A percentile compares a stretch with the other conserved stretches of the same genome.
Evolutionary conservation across 2,113 vertebrate species (phyloP).

Genomic region (Corvus moneduloides): DNA sequence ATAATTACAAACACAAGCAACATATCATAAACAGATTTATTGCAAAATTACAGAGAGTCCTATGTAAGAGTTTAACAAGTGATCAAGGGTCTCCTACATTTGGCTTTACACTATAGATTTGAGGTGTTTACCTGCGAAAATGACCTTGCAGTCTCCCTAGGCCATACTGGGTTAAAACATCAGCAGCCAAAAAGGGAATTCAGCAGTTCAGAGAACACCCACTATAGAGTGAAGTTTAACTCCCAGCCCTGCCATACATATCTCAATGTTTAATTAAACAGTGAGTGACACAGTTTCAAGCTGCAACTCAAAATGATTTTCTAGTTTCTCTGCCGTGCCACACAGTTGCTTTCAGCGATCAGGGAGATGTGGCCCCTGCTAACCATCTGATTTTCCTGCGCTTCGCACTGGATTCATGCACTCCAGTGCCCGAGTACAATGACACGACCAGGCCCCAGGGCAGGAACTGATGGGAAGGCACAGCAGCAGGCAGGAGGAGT

Average conservation of each 20-base stretch:
- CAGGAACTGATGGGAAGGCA: not conserved
- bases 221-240: not conserved
- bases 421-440: rapidly evolving
- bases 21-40: not conserved
- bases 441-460: too few relatives aligned
- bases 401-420: not conserved
- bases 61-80: not conserved
- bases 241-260: not conserved
- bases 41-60: not conserved
- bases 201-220: not conserved
- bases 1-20: not conserved
- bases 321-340: not conserved
- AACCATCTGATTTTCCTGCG: not conserved
- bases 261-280: not conserved
- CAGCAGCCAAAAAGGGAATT: not conserved
- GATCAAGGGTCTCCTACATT: not conserved
- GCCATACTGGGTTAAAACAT: not conserved
- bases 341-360: not conserved
- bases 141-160: not conserved
- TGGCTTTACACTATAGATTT: not conserved
- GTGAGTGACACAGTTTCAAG: not conserved
- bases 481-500: not conserved
- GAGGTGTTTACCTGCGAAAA: not conserved
- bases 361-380: not conserved
- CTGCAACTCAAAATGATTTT: not conserved